Evolutionary conservation across 2,888 invertebrate genomes (phyloP).

Genomic region (Orthosia cruda): DNA sequence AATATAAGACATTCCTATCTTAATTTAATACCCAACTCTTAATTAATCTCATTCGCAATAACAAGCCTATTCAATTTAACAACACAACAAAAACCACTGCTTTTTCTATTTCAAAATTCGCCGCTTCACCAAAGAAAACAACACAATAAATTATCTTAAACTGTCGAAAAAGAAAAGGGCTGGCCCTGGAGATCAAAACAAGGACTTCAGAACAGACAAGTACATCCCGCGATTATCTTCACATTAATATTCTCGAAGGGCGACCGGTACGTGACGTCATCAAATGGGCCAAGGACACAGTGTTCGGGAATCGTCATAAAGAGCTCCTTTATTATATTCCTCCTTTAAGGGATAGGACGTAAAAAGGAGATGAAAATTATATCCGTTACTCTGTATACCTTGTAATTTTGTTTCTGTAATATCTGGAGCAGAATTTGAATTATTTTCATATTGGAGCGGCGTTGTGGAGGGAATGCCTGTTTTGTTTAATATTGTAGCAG

Average conservation of each 20-base stretch:
- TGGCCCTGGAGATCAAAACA: constrained; percentile 1
- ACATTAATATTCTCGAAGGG: constrained; percentile 58
- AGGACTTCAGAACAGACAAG: constrained; percentile 14
- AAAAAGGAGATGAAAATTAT: constrained; percentile 40
- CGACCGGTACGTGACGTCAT: constrained; percentile 50
- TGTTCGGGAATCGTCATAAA: constrained; percentile 56
- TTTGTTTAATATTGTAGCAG: constrained; percentile 1
- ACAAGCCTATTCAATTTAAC: no score
- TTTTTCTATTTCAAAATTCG: no score
- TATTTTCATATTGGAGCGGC: constrained; percentile 9
- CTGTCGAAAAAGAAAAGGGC: background rate
- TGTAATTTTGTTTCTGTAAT: constrained; percentile 30
- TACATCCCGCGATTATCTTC: constrained; percentile 23
- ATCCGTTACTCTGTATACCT: constrained; percentile 23
- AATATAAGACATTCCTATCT: no score
- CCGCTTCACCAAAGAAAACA: no score
- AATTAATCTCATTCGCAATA: no score
- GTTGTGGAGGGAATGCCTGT: background rate
- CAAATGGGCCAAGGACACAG: constrained; percentile 58
- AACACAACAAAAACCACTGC: no score
- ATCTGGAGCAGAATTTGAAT: constrained; percentile 18
- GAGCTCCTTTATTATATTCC: constrained; percentile 37
- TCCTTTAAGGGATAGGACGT: constrained; percentile 32
- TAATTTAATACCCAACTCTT: no score
- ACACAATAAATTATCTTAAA: no score